Evolutionary conservation across 2,888 invertebrate species (phyloP), one percentile per base, ranked within the genome.

Genomic region (Ethmia dodecea): DNA sequence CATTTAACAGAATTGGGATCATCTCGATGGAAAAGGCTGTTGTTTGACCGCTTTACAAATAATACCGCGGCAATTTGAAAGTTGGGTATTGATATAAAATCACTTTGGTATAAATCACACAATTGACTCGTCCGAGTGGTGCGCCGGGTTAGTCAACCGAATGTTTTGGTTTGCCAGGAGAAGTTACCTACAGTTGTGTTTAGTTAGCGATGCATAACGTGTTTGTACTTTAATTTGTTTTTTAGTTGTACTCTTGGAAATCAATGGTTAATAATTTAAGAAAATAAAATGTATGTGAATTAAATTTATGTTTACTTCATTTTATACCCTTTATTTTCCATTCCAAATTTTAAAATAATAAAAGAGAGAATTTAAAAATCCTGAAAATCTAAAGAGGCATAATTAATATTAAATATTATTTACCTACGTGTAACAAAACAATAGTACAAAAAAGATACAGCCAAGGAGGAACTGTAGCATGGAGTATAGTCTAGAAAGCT

Each of bases 211-310:
- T 81, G 78, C 84, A 83, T 84, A 86, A 84, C 84, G 83, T 86
- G 84, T 86, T 84, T 86, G 84, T 86, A 84, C 84, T 84, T 83
- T 84, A 86, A 84, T 84, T 86, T 86, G 86, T 84, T 84, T 84
- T 86, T 84, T 86, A 84, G 84, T 84, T 86, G 74, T 86, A 84
- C 83, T 84, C 83, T 86, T 86, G 86, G 84, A 86, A 84, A 84
- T 84, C 84, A 81, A 83, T 84, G 86, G 86, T 84, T 86, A 86
- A 80, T 86, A 81, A 84, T 81, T 84, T 84, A 86, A 86, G 86
- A 80, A 80, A 84, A 83, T 84, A 84, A 84, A 86, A 77, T 84
- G 86, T 84, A 86, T 86, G 86, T 86, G 80, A 83, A 83, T 70
- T 81, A 79, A 26, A 11, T 60, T 52, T 45, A 38, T 41, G 35